These are phyloP conservation scores for Panagrolaimus sp. DNA, from an alignment of 1,140 invertebrate genomes.

Conservation along the genomic window DNA sequence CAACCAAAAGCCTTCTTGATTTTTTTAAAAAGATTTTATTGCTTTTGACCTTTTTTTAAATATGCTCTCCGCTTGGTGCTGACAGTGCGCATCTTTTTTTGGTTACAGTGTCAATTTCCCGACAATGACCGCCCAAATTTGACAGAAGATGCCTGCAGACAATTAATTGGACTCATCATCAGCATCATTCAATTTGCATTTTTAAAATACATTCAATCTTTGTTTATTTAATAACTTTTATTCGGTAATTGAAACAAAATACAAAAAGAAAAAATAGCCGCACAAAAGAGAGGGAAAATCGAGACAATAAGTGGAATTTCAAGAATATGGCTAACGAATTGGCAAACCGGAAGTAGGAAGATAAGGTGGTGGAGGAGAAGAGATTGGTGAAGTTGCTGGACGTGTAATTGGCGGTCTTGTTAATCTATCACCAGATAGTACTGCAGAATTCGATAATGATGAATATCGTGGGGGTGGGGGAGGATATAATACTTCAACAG, in stretches of 20 bases:
- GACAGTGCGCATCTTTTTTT: conserved; percentile 5
- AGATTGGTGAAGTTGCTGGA: conserved; percentile 8
- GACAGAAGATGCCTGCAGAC: conserved; percentile 13
- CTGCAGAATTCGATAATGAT: neutral
- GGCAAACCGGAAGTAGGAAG: conserved; percentile 8
- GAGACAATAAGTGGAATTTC: neutral
- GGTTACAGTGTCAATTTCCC: conserved; percentile 3
- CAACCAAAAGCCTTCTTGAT: too few species aligned
- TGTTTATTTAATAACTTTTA: conserved; percentile 3
- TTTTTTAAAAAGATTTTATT: too few species aligned
- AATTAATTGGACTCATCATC: neutral
- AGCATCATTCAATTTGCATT: neutral
- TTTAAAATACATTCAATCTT: neutral
- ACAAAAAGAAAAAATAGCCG: neutral
- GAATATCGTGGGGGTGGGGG: conserved; percentile 9
- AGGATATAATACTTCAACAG: conserved; percentile 5
- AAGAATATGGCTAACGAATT: neutral
- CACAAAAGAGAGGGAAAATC: conserved; percentile 2
- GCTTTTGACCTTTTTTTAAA: too few species aligned
- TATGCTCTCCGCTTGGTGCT: neutral
- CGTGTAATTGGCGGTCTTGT: neutral
- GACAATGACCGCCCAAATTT: conserved; percentile 4
- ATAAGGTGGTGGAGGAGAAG: neutral
- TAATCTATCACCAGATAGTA: neutral
- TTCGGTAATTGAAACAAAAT: neutral